Base-by-base conservation (phyloP, 2,113 vertebrate species). In the Leptodactylus fuscus region DNA sequence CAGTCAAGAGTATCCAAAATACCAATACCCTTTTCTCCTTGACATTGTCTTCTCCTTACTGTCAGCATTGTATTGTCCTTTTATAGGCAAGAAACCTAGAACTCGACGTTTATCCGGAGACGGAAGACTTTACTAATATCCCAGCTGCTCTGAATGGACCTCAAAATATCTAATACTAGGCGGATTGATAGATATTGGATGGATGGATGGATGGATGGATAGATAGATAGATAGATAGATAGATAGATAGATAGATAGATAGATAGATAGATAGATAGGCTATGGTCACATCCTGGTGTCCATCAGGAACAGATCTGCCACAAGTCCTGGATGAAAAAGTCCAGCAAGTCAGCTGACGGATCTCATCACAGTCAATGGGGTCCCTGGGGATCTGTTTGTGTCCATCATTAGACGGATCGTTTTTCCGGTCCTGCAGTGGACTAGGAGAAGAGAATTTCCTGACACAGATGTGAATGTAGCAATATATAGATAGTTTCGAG, bases 11-110 rank as follows among this genome's bases (percentile, higher is more conserved):
- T 93, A 97, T 98, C 97, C 96, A 97, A 98, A 98, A 98, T 98
- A 97, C 97, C 97, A 96, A 96, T 97, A 97, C 96, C 97, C 97
- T 96, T 98, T 97, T 98, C 97, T 98, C 97, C 97, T 98, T 96
- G 94, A 96, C 95, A 95, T 95, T 96, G 95, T 95, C 95, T 96
- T 96, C 95, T 88, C 85, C 88, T 94, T 93, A 92, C 94, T 95
- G 94, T 95, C 95, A 96, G 95, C 96, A 94, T 95, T 97, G 96
- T 96, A 95, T 95, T 95, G 96, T 94, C 97, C 97, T 97, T 97
- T 97, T 97, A 97, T 97, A 97, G 97, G 97, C 94, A 96, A 96
- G 92, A 95, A 92, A 91, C 32, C 84, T 24, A 73, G 29, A 83
- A 62, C 36, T 74, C 81, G 3, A 48, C n/a, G 27, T 34, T 85